Conservation (phyloP, 2,888 invertebrate genomes). For the Sericinus montela region DNA sequence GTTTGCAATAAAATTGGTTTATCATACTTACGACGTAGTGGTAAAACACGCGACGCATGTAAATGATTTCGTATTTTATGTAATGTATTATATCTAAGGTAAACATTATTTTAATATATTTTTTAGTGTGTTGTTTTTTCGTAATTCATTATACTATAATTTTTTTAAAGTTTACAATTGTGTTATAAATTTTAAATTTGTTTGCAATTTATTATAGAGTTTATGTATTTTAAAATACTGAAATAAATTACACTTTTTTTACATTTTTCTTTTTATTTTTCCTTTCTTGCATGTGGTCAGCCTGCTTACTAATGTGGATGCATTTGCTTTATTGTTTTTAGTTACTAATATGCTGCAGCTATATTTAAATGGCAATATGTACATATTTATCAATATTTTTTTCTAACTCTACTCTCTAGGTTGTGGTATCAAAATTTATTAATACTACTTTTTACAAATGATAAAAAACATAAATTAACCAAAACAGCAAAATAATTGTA, state of each 20-base stretch:
- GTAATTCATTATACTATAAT: neutral
- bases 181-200: neutral
- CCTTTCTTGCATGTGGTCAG: conserved; percentile 6
- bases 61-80: neutral
- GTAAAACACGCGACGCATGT: neutral
- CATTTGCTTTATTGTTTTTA: neutral
- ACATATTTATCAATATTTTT: too few species aligned
- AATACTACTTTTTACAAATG: too few species aligned
- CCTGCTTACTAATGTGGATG: neutral
- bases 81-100: neutral
- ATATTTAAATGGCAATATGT: neutral
- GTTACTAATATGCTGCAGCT: neutral
- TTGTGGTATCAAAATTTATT: too few species aligned
- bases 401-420: too few species aligned
- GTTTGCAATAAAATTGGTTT: conserved; percentile 45
- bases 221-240: conserved; percentile 10
- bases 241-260: conserved; percentile 19
- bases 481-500: too few species aligned
- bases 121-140: neutral
- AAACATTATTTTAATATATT: neutral
- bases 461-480: too few species aligned
- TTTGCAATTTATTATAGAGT: neutral
- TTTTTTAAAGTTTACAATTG: neutral
- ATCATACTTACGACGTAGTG: conserved; percentile 26
- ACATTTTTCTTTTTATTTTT: conserved; percentile 17